Evolutionary conservation across 2,113 vertebrate genomes (phyloP).

Genomic region (Vulpes vulpes): DNA sequence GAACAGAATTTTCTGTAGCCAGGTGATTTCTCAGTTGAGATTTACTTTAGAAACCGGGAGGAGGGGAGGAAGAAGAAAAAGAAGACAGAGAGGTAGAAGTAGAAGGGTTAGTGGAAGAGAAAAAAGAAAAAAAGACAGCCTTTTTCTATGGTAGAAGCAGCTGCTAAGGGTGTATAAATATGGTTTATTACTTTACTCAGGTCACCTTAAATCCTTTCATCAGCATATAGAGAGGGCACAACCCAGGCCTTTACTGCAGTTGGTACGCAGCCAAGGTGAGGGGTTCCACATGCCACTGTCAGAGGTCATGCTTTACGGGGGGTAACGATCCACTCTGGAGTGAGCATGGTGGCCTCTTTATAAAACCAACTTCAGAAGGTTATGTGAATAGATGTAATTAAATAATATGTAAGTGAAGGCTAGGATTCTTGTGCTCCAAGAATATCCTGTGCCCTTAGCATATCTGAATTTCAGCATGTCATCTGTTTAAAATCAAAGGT

Average conservation of each 20-base stretch:
- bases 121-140: neutral
- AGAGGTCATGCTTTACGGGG: neutral
- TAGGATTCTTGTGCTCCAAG: neutral
- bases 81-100: fast-evolving
- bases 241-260: neutral
- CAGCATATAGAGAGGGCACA: too few species aligned
- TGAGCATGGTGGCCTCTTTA: neutral
- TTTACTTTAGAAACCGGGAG: neutral
- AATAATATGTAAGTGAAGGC: neutral
- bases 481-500: neutral
- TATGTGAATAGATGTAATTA: neutral
- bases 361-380: neutral
- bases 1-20: neutral
- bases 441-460: neutral
- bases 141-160: neutral
- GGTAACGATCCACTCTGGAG: neutral
- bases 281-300: too few species aligned
- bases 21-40: constrained; percentile 1
- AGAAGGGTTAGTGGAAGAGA: neutral
- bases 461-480: neutral
- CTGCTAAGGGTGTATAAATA: neutral
- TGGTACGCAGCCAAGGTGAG: fast-evolving
- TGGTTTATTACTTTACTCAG: neutral
- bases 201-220: neutral
- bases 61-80: neutral